A percentile compares a stretch with the other conserved stretches of the same genome.
Conservation (phyloP, 2,797 vertebrate species). For the Tiaroga cobitis region DNA sequence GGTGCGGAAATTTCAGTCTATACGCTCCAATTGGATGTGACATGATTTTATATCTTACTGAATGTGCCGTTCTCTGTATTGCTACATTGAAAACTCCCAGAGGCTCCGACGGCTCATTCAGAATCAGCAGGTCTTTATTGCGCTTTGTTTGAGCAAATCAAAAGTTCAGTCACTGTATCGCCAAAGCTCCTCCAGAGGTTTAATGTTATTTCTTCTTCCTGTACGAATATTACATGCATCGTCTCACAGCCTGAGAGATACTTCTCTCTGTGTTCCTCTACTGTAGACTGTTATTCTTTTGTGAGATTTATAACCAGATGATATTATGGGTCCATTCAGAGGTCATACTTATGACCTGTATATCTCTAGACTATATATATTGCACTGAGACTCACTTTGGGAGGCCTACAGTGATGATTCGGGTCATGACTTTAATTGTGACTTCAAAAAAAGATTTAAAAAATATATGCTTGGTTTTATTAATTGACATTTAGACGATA, state of each 20-base stretch:
- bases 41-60: background rate
- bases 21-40: background rate
- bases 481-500: background rate
- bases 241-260: background rate
- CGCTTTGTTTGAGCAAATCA: slow-evolving; percentile 48
- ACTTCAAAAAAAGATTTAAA: background rate
- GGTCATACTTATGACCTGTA: background rate
- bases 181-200: slow-evolving; percentile 24
- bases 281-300: background rate
- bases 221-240: slow-evolving; percentile 30
- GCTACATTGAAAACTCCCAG: slow-evolving; percentile 27
- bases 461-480: too few species aligned
- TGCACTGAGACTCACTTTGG: background rate
- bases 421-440: background rate
- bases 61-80: background rate
- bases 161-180: slow-evolving; percentile 41
- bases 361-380: background rate
- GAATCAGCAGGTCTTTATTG: slow-evolving; percentile 46
- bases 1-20: background rate
- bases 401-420: background rate
- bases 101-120: slow-evolving; percentile 28
- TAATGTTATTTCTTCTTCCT: slow-evolving; percentile 37
- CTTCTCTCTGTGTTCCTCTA: background rate
- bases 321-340: background rate
- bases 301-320: slow-evolving; percentile 12